Conservation (phyloP, 1,140 invertebrate genomes). For the Drosophila pallidifrons region DNA sequence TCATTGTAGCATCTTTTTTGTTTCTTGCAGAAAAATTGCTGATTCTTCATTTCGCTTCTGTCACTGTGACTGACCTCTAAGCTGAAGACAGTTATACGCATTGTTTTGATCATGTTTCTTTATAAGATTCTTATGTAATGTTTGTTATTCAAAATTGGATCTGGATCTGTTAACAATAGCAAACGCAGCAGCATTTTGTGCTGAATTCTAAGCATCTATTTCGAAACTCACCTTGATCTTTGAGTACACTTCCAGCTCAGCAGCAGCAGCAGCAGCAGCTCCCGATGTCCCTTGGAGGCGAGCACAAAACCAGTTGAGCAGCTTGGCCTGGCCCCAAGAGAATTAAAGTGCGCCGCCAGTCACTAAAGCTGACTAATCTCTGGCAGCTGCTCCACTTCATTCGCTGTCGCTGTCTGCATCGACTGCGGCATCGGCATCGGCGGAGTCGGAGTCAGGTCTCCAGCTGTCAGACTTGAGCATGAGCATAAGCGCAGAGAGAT, state of each 20-base stretch:
- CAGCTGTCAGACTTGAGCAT: constrained; percentile 48
- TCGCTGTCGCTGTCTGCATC: constrained; percentile 15
- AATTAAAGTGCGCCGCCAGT: constrained; percentile 54
- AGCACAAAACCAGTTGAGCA: constrained; percentile 62
- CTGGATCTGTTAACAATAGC: neutral
- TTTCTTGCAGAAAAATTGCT: constrained; percentile 5
- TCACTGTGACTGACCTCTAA: constrained; percentile 45
- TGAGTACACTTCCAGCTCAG: constrained; percentile 28
- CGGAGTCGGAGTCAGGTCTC: constrained; percentile 14
- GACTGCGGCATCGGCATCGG: constrained; percentile 3
- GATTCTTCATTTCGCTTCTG: constrained; percentile 15
- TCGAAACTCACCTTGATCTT: constrained; percentile 73
- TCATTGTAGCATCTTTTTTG: constrained; percentile 36
- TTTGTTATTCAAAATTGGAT: neutral
- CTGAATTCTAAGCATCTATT: constrained; percentile 25
- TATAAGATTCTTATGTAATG: constrained; percentile 10
- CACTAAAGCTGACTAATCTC: constrained; percentile 73
- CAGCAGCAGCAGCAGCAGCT: neutral
- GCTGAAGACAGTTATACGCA: constrained; percentile 34
- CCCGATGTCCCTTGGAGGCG: constrained; percentile 11
- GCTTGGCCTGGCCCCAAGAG: constrained; percentile 46
- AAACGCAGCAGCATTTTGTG: neutral
- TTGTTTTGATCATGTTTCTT: constrained; percentile 16
- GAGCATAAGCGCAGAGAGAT: constrained; percentile 34
- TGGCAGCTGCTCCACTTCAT: constrained; percentile 75